Evolutionary conservation across 2,113 vertebrate species (phyloP).

Genomic region (Baryphthengus martii): DNA sequence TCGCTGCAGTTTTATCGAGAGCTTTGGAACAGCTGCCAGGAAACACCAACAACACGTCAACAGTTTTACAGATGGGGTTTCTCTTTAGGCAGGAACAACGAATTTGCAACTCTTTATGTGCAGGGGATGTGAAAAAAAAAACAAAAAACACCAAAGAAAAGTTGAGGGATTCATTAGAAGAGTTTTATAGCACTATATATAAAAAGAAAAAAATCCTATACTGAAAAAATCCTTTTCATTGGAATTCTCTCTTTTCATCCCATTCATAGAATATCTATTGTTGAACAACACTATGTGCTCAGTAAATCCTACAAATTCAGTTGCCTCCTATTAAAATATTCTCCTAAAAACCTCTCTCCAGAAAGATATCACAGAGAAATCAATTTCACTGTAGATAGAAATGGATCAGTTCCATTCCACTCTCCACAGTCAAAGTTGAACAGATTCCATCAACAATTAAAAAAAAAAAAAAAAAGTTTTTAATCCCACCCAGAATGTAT

Average conservation of each 20-base stretch:
- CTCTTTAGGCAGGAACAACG: not conserved
- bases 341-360: not conserved
- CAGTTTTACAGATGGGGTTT: rapidly evolving
- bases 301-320: not conserved
- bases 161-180: not conserved
- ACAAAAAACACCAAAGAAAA: too few relatives aligned
- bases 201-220: not conserved
- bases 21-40: not conserved
- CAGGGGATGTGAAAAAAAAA: not conserved
- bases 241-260: too few relatives aligned
- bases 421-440: not conserved
- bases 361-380: not conserved
- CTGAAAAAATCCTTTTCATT: not conserved
- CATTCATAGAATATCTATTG: not conserved
- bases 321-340: not conserved
- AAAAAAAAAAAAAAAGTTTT: not conserved
- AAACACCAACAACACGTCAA: not conserved
- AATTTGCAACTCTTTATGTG: not conserved
- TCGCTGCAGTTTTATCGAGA: not conserved
- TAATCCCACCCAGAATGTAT: not conserved
- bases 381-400: not conserved
- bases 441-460: not conserved
- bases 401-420: not conserved
- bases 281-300: not conserved
- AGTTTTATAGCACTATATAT: not conserved